These are phyloP conservation scores for Pangasianodon hypophthalmus DNA, from an alignment of 2,113 vertebrate species.

Conservation along the genomic window DNA sequence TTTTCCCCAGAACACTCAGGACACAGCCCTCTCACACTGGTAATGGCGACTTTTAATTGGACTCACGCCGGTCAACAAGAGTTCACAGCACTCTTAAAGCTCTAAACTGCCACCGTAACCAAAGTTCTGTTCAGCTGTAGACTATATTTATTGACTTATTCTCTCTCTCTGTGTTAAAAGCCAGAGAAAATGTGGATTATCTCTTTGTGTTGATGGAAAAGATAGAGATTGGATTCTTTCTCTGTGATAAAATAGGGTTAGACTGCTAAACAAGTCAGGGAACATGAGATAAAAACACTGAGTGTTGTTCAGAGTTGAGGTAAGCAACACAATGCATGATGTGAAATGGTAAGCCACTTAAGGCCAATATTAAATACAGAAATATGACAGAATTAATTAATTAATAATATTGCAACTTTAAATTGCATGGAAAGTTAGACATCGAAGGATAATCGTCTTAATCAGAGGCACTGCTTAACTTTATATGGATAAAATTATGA, in stretches of 20 bases:
- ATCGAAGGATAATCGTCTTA: not conserved
- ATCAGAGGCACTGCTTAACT: not conserved
- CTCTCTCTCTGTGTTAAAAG: not conserved
- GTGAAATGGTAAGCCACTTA: too few relatives aligned
- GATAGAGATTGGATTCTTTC: not conserved
- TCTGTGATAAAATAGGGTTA: not conserved
- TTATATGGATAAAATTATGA: not conserved
- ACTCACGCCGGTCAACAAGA: conserved; percentile 3
- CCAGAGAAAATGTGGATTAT: not conserved
- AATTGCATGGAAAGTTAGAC: not conserved
- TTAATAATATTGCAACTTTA: not conserved
- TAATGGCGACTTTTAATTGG: conserved; percentile 29
- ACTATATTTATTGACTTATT: conserved; percentile 4
- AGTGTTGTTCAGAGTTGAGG: not conserved
- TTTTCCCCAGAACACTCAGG: not conserved
- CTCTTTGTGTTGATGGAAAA: not conserved
- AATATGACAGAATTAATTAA: not conserved
- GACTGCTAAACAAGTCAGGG: not conserved
- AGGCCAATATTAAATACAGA: not conserved
- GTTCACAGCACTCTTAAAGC: conserved; percentile 7
- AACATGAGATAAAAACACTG: not conserved
- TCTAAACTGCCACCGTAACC: not conserved
- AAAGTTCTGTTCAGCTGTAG: not conserved
- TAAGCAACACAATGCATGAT: too few relatives aligned
- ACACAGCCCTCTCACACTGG: not conserved